Percentiles rank a stretch among this genome's conserved stretches.
These are phyloP conservation scores for Coilia nasus DNA, from an alignment of 2,797 vertebrate genomes.

Conservation along the genomic window DNA sequence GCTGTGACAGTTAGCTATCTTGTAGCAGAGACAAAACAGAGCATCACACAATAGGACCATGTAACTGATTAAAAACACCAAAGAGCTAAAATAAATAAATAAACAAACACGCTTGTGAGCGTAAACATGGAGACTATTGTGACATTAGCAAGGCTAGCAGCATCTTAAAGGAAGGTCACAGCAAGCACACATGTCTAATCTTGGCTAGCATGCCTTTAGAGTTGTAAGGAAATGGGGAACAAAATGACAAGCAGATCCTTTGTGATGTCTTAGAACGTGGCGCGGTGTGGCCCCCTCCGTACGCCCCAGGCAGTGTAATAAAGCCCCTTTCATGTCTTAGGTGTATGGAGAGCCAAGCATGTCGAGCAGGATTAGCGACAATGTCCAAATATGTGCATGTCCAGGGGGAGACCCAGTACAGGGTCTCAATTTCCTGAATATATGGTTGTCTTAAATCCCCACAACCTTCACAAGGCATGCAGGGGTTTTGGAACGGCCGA, in stretches of 20 bases:
- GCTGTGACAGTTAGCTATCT: neutral
- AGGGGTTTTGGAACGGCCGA: neutral
- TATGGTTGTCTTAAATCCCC: neutral
- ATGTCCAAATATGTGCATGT: neutral
- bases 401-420: neutral
- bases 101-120: no score
- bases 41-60: neutral
- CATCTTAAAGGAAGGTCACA: neutral
- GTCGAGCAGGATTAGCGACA: slow-evolving; percentile 27
- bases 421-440: slow-evolving; percentile 21
- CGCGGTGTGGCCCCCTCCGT: neutral
- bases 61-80: neutral
- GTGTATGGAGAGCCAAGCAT: slow-evolving; percentile 27
- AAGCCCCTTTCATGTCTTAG: slow-evolving; percentile 32
- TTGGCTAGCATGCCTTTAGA: neutral
- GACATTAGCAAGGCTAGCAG: no score
- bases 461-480: neutral
- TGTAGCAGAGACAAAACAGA: neutral
- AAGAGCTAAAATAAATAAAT: neutral
- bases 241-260: neutral
- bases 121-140: no score
- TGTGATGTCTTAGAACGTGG: slow-evolving; percentile 13
- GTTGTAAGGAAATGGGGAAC: neutral
- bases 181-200: neutral
- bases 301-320: slow-evolving; percentile 14